These are phyloP conservation scores for Atrina japonica DNA, from an alignment of 2,888 invertebrate species.

Conservation along the genomic window DNA sequence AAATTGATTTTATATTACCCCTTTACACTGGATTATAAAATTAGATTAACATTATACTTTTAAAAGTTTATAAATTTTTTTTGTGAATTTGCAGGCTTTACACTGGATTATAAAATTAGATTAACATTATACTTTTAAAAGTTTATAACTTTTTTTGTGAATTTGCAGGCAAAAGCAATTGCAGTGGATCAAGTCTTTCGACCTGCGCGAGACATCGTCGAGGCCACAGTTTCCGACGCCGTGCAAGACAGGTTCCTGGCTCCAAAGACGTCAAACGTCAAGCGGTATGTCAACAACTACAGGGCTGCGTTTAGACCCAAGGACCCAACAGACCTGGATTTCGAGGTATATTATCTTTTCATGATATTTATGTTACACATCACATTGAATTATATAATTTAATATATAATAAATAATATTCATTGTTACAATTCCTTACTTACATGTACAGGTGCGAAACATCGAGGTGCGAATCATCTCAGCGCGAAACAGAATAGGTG, in stretches of 20 bases:
- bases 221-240: not conserved
- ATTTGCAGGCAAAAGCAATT: not conserved
- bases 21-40: too few relatives aligned
- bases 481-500: too few relatives aligned
- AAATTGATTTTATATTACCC: too few relatives aligned
- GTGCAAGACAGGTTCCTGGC: constrained; percentile 7
- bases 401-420: not conserved
- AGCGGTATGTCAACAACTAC: constrained; percentile 15
- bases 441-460: constrained; percentile 17
- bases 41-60: too few relatives aligned
- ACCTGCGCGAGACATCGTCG: constrained; percentile 5
- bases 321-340: constrained; percentile 13
- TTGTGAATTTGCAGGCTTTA: too few relatives aligned
- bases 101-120: too few relatives aligned
- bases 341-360: constrained; percentile 21
- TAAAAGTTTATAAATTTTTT: too few relatives aligned
- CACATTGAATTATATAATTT: not conserved
- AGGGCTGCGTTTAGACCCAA: not conserved
- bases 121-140: too few relatives aligned
- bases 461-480: too few relatives aligned
- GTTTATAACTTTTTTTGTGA: not conserved
- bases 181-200: not conserved
- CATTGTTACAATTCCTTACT: not conserved
- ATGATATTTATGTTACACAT: not conserved
- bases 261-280: constrained; percentile 15